Base-by-base conservation (phyloP, 2,113 vertebrate genomes). In the Ardeotis arabs region DNA sequence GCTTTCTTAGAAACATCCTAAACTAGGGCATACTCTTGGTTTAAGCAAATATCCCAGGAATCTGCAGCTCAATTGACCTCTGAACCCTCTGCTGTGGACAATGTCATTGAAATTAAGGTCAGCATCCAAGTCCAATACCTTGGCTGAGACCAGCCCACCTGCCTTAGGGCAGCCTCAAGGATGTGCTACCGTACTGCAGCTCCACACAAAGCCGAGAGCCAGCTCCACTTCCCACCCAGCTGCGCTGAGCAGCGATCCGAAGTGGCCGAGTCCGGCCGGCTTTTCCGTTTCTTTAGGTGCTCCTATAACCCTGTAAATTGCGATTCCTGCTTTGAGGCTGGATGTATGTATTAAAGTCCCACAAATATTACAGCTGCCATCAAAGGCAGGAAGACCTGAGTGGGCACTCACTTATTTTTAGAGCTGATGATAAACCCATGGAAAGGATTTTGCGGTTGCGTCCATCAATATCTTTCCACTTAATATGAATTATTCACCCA, bases 261-360 rank as follows among this genome's bases (percentile, higher is more conserved):
- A 87, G 14, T 2, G 2, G 7, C 25, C 0, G 0, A 29, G 58
- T 76, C n/a, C 1, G 0, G 23, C 23, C 29, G 47, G 45, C 1
- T 0, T 44, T 68, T n/a, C 52, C 35, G 24, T 22, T 52, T 81
- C 60, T 90, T 53, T 25, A 64, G 39, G 28, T 39, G 55, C 53
- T 53, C 33, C 4, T 60, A 79, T 37, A 52, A 44, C 24, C 35
- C 20, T 12, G 63, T 37, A 58, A 76, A 70, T 45, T 10, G 1
- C n/a, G 53, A 12, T 41, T 44, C 33, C 44, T 75, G 35, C 84
- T 90, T n/a, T 33, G 64, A 63, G n/a, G 14, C 28, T 55, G 92
- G 58, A 63, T 19, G 15, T 20, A 23, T 8, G 69, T 70, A 44
- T 25, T 74, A 7, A 72, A 84, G 28, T 24, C 62, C 58, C 10